Conservation (phyloP, 2,113 vertebrate genomes). For the Capreolus pygargus region DNA sequence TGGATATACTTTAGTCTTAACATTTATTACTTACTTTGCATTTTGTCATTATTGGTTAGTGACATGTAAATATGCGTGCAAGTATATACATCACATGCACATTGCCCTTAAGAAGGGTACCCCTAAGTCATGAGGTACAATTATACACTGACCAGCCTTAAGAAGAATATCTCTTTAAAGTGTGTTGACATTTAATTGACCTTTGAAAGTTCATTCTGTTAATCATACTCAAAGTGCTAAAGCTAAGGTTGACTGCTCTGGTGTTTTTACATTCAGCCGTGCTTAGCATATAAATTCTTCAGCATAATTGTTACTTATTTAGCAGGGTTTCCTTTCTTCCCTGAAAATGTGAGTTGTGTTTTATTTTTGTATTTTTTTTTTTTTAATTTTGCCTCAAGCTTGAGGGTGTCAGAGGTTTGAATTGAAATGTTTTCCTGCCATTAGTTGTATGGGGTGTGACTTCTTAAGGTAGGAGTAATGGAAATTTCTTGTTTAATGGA, state of each 20-base stretch:
- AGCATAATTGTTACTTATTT: constrained; percentile 84
- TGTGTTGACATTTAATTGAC: constrained; percentile 89
- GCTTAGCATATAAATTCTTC: constrained; percentile 86
- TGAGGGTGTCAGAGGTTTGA: constrained; percentile 71
- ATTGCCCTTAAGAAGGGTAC: constrained; percentile 42
- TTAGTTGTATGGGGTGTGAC: constrained; percentile 79
- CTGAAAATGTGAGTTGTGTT: constrained; percentile 73
- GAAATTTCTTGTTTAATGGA: constrained; percentile 78
- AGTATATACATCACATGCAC: background rate
- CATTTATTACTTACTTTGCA: background rate
- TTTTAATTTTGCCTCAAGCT: constrained; percentile 72
- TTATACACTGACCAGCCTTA: constrained; percentile 68
- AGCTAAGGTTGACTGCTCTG: constrained; percentile 83
- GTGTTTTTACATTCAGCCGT: constrained; percentile 81
- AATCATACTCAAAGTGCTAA: constrained; percentile 86
- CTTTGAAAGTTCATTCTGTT: constrained; percentile 87
- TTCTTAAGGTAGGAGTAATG: constrained; percentile 77
- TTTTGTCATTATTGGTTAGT: constrained; percentile 11
- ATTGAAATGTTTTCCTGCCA: constrained; percentile 81
- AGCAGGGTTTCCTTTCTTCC: constrained; percentile 82
- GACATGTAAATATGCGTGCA: constrained; percentile 1
- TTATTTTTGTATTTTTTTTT: constrained; percentile 65
- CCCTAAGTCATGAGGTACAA: constrained; percentile 51
- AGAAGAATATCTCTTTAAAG: constrained; percentile 82
- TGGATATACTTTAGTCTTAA: background rate